phyloP scores from a whole-genome alignment of 2,797 vertebrate genomes.

The Gorsachius magnificus region DNA sequence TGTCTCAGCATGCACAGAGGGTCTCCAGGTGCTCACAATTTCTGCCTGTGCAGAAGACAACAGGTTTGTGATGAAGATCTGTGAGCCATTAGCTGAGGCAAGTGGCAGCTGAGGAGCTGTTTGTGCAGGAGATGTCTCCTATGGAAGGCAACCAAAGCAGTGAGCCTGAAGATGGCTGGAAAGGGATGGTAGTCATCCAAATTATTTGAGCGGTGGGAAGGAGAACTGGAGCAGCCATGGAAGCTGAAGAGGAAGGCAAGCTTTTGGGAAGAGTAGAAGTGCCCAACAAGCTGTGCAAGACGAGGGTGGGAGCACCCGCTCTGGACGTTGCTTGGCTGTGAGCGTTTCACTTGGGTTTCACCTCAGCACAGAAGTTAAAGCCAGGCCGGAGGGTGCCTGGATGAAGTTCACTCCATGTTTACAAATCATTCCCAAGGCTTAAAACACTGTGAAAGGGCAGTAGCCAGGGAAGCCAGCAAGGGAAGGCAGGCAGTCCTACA shows the following conservation, averaged over 20 bases:
- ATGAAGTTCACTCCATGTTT: background rate
- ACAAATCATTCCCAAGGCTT: background rate
- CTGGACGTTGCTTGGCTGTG: background rate
- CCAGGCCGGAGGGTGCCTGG: background rate
- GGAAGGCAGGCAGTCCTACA: background rate
- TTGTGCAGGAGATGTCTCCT: background rate
- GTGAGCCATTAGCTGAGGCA: background rate
- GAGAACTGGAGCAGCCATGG: background rate
- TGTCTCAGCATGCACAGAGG: background rate
- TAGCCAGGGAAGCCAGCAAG: no score
- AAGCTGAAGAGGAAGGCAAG: background rate
- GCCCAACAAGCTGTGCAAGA: background rate
- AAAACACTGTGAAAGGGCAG: background rate
- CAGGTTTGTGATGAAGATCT: background rate
- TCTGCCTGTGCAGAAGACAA: background rate
- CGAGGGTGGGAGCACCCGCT: fast-evolving
- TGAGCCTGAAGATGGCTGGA: background rate
- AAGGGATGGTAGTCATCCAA: background rate
- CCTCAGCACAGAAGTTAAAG: background rate
- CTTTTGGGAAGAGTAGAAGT: background rate
- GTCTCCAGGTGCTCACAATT: background rate
- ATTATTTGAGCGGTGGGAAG: background rate
- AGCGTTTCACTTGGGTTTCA: background rate
- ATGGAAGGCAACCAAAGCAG: background rate
- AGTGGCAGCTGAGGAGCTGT: background rate